phyloP scores from a whole-genome alignment of 2,113 vertebrate species.

The Sakesphorus luctuosus region DNA sequence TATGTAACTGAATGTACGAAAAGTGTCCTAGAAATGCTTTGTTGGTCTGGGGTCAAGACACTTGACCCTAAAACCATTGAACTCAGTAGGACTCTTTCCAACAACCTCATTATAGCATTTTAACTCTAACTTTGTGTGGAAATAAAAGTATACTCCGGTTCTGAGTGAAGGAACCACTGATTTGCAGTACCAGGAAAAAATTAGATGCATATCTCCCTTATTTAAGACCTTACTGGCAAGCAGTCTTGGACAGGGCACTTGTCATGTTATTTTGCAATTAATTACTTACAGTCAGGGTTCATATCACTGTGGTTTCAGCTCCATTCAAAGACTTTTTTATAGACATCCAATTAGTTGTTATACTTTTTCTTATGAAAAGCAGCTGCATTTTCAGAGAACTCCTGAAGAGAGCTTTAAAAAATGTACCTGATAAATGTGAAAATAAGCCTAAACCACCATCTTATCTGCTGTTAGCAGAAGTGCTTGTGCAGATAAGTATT shows the following conservation, averaged over 20 bases:
- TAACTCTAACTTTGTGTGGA: background rate
- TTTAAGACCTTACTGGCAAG: background rate
- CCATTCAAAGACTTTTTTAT: background rate
- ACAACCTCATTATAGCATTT: background rate
- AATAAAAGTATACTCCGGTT: background rate
- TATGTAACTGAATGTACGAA: background rate
- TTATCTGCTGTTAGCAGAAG: background rate
- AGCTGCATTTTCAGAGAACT: background rate
- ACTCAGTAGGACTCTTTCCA: constrained; percentile 1
- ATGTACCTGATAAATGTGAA: background rate
- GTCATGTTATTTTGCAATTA: constrained; percentile 4
- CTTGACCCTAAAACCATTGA: background rate
- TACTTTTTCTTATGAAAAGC: background rate
- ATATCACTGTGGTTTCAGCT: background rate
- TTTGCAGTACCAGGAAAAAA: background rate
- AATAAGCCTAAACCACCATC: background rate
- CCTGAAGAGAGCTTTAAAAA: background rate
- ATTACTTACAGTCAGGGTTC: background rate
- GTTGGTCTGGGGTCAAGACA: background rate
- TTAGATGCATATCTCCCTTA: background rate
- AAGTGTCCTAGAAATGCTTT: background rate
- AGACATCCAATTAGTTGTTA: background rate
- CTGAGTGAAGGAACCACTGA: background rate
- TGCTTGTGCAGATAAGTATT: background rate
- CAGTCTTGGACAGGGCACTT: background rate